Evolutionary conservation across 2,797 vertebrate genomes (phyloP), one percentile per base, ranked within the genome.

Genomic region (Microtus obscurus): DNA sequence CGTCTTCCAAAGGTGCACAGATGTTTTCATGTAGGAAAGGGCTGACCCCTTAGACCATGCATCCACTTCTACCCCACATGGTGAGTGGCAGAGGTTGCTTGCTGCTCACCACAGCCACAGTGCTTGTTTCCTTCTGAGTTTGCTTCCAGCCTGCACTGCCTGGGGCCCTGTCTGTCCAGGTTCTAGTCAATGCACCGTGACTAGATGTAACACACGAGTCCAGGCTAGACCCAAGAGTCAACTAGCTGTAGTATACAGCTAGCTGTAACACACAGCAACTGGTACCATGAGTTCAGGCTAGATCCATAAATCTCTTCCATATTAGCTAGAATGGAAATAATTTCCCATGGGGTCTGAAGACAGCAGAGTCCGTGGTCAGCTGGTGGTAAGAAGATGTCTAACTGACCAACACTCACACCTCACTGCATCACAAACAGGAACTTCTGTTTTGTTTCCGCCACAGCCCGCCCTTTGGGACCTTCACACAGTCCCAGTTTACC

Each of bases 371-470:
- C 29, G 25, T 9, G 29, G 5, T 1, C 17, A 21, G 31, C 56
- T 27, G 34, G 1, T n/a, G 25, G 73, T 12, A n/a, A 71, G 27
- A 69, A 45, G 34, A 43, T 40, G 34, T 6, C 37, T 7, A 19
- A 31, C 9, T 31, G 45, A 23, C 19, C n/a, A n/a, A 16, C 5
- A 19, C 23, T 37, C 23, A 34, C 43, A 34, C 9, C 2, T 1
- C 10, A 51, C 5, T 0, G 1, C 37, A 63, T 5, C 0, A 23
- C 16, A 19, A 80, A 67, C 59, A 61, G 0, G 14, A 23, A 83
- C 29, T 69, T n/a, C 56, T 34, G 0, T 53, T 61, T n/a, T 48
- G 78, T 61, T 37, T 6, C 4, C 40, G 25, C 59, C 12, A 19
- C 4, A 5, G 8, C 6, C 14, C 5, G 5, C 43, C 78, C 43